Evolutionary conservation across 1,140 invertebrate genomes (phyloP).

Genomic region (Kradibia gibbosae): DNA sequence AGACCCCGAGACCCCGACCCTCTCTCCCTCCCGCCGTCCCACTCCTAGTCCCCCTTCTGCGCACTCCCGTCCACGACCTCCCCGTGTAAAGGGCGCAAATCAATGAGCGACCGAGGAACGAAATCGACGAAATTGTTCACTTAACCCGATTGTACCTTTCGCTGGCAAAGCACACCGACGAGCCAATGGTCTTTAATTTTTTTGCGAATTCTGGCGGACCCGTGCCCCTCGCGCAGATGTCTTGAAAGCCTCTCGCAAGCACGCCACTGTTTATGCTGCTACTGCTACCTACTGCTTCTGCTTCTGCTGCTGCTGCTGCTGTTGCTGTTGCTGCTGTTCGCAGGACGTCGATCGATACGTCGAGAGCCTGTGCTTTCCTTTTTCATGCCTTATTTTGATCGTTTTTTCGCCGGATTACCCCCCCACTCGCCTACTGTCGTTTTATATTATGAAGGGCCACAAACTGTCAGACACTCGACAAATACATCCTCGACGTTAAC

Average conservation of each 20-base stretch:
- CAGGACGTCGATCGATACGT: constrained; percentile 48
- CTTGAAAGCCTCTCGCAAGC: not conserved
- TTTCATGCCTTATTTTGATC: constrained; percentile 8
- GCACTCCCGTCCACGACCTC: no score
- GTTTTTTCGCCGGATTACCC: not conserved
- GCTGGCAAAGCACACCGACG: not conserved
- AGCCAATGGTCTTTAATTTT: not conserved
- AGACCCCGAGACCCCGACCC: no score
- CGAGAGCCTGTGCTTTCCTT: not conserved
- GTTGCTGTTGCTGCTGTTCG: not conserved
- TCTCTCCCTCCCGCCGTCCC: not conserved
- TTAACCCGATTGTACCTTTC: constrained; percentile 34
- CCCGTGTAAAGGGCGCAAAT: constrained; percentile 28
- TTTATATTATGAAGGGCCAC: not conserved
- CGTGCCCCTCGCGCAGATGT: not conserved
- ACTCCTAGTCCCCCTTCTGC: no score
- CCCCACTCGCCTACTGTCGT: not conserved
- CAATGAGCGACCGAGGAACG: constrained; percentile 29
- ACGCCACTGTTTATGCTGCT: not conserved
- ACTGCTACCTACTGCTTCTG: not conserved
- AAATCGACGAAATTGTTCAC: constrained; percentile 27
- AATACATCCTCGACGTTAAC: constrained; percentile 27
- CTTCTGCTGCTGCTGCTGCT: not conserved
- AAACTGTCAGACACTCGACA: not conserved
- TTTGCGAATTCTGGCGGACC: not conserved